Percentiles rank a stretch among this genome's conserved stretches.
Conservation (phyloP, 2,888 invertebrate species). For the Hypomecis punctinalis region DNA sequence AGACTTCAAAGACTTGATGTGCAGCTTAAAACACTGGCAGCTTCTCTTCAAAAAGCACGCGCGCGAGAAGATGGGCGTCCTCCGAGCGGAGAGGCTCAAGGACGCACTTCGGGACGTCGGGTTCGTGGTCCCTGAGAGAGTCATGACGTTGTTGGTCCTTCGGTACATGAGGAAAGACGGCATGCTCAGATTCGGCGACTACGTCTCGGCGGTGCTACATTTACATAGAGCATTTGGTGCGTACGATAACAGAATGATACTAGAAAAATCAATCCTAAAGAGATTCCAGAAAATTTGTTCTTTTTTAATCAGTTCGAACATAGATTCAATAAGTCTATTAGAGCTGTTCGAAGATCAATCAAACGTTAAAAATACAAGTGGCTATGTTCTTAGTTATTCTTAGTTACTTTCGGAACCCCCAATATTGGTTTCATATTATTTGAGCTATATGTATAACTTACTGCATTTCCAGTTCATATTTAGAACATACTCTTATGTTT, state of each 20-base stretch:
- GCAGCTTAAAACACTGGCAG: slow-evolving; percentile 96
- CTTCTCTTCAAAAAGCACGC: slow-evolving; percentile 94
- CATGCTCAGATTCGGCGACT: slow-evolving; percentile 95
- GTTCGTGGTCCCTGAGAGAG: slow-evolving; percentile 93
- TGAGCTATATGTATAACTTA: too few relatives aligned
- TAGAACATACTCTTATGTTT: too few relatives aligned
- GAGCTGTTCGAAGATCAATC: too few relatives aligned
- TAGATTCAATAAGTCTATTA: too few relatives aligned
- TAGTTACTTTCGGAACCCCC: too few relatives aligned
- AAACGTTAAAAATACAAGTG: too few relatives aligned
- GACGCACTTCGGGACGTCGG: slow-evolving; percentile 95
- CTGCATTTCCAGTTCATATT: too few relatives aligned
- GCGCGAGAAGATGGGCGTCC: slow-evolving; percentile 95
- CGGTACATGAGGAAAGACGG: slow-evolving; percentile 97
- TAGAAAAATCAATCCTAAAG: too few relatives aligned
- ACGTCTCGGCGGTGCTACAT: slow-evolving; percentile 95
- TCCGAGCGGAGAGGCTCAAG: slow-evolving; percentile 93
- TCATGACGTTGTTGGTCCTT: slow-evolving; percentile 92
- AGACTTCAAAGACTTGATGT: slow-evolving; percentile 96
- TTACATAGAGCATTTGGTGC: slow-evolving; percentile 95
- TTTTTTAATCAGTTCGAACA: too few relatives aligned
- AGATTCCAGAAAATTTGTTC: too few relatives aligned
- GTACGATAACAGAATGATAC: slow-evolving; percentile 42
- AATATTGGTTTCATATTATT: too few relatives aligned
- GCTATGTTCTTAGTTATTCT: too few relatives aligned